Base-by-base conservation (phyloP, 2,797 vertebrate genomes). In the Nannoperca obscura region DNA sequence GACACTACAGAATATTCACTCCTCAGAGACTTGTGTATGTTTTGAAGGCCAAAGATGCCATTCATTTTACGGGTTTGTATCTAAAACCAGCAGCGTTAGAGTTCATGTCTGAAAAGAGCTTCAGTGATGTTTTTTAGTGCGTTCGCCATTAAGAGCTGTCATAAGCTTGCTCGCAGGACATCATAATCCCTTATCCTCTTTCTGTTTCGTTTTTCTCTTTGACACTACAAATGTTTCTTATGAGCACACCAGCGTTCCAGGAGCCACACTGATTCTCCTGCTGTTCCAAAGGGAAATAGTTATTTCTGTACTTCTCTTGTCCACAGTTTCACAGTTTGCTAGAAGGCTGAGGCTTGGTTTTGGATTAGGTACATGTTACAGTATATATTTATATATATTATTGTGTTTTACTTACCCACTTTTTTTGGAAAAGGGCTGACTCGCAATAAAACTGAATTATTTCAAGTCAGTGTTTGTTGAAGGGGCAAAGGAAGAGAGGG, bases 281-380 rank as follows among this genome's bases (percentile, higher is more conserved):
- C 32, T 49, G 17, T 42, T 69, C n/a, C 40, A 69, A 82, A 72
- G 64, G 59, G 64, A 78, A 71, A 44, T 12, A 22, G 13, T 38
- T 4, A 22, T 38, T 22, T 47, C 62, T 46, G 30, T n/a, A 54
- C 54, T 30, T 63, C 14, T 77, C 5, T 30, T 40, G 14, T 59
- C 44, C 40, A 38, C 44, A 83, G 38, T 44, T 57, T 5, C 8
- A 42, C 5, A 11, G 15, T 72, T 79, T 68, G 72, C 11, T n/a
- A 9, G 12, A 14, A 70, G 49, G 40, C 73, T n/a, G 46, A 50
- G 24, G 15, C 42, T 78, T 69, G 34, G 58, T 40, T 85, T 75
- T 27, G 53, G 59, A 76, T 80, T 36, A 53, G 73, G 80, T 88
- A 83, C 74, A 78, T 74, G 58, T 84, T 81, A 78, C 75, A 60